These are phyloP conservation scores for Apodemia duryi DNA, from an alignment of 2,888 invertebrate genomes.

Conservation along the genomic window DNA sequence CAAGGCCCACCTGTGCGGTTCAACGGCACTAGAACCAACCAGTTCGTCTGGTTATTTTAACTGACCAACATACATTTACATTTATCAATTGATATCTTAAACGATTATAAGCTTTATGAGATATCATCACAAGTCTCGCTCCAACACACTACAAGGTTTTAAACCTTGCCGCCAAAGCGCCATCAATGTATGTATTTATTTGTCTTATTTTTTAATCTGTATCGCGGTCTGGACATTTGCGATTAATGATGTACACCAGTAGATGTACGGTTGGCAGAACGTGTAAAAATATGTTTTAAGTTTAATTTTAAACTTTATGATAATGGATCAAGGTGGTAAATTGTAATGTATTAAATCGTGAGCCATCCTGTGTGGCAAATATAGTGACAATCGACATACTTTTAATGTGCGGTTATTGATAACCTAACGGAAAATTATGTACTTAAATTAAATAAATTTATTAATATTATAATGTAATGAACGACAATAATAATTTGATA, in stretches of 20 bases:
- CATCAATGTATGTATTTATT: constrained; percentile 58
- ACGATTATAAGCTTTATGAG: constrained; percentile 53
- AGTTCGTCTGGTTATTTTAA: constrained; percentile 64
- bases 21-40: constrained; percentile 69
- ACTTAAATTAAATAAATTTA: neutral
- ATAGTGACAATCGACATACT: neutral
- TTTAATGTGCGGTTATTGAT: neutral
- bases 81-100: constrained; percentile 48
- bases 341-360: neutral
- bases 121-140: constrained; percentile 40
- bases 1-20: constrained; percentile 73
- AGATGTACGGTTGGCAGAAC: constrained; percentile 20
- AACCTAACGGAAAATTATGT: neutral
- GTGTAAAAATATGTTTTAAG: neutral
- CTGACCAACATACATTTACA: constrained; percentile 58
- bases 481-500: neutral
- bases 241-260: constrained; percentile 46
- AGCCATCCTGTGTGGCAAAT: neutral
- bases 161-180: constrained; percentile 56
- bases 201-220: constrained; percentile 54
- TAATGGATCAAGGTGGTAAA: neutral
- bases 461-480: neutral
- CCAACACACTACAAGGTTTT: constrained; percentile 42
- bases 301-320: constrained; percentile 2
- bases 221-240: constrained; percentile 54